Percentiles rank a stretch among this genome's conserved stretches.
Conservation (phyloP, 2,888 invertebrate species). For the Deilephila porcellus region DNA sequence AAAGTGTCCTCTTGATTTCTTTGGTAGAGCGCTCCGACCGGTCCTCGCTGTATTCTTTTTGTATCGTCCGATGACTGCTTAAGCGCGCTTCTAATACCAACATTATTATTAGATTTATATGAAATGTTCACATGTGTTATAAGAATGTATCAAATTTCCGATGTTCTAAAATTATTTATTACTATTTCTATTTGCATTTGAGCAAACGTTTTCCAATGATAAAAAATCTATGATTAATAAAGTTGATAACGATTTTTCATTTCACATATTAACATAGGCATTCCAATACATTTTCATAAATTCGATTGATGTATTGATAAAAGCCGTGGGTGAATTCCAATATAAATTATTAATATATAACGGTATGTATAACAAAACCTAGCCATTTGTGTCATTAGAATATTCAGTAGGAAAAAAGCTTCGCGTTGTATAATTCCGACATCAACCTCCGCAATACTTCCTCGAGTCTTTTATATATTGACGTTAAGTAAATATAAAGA, state of each 20-base stretch:
- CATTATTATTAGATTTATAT: conserved; percentile 34
- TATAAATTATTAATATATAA: conserved; percentile 4
- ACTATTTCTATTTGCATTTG: background rate
- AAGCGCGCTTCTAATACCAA: conserved; percentile 45
- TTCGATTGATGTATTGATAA: background rate
- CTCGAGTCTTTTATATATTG: conserved; percentile 12
- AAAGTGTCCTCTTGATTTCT: conserved; percentile 59
- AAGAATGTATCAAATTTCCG: conserved; percentile 5
- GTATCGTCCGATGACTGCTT: conserved; percentile 39
- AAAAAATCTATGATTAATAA: background rate
- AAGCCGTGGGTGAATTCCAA: too few relatives aligned
- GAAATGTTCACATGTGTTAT: background rate
- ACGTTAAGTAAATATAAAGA: conserved; percentile 25
- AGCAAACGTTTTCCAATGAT: background rate
- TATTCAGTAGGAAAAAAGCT: background rate
- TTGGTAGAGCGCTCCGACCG: conserved; percentile 53
- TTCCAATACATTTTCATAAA: background rate
- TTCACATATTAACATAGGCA: background rate
- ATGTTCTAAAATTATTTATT: background rate
- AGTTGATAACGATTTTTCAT: background rate
- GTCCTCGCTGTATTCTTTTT: conserved; percentile 56
- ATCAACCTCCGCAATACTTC: background rate
- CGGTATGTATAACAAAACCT: background rate
- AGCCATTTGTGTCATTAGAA: background rate
- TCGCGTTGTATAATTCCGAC: conserved; percentile 12